These are phyloP conservation scores for Eilema griseolum DNA, from an alignment of 2,888 invertebrate genomes.

Conservation along the genomic window DNA sequence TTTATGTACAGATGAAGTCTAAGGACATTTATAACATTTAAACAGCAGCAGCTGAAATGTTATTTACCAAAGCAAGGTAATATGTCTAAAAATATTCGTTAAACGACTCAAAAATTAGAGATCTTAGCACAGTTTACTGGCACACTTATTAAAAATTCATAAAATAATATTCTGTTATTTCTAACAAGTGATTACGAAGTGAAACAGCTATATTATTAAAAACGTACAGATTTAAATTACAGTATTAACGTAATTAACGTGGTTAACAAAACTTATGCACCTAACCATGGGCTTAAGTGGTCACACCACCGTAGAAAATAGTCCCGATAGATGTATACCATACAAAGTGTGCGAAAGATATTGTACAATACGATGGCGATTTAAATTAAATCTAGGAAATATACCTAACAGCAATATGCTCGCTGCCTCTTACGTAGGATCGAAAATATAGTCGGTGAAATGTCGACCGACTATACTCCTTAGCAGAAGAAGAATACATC, in stretches of 20 bases:
- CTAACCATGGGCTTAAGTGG: not conserved
- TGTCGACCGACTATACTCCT: too few relatives aligned
- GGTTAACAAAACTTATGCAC: not conserved
- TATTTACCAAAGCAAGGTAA: not conserved
- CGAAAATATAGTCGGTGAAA: too few relatives aligned
- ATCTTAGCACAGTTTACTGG: not conserved
- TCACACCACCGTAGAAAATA: not conserved
- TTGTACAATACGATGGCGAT: too few relatives aligned
- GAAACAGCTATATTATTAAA: not conserved
- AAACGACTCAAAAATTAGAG: not conserved
- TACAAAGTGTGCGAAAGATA: too few relatives aligned
- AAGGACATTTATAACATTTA: not conserved
- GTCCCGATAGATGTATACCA: not conserved
- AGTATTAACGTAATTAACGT: not conserved
- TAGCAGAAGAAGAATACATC: too few relatives aligned
- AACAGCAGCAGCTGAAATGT: not conserved
- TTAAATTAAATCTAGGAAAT: too few relatives aligned
- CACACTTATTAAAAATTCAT: not conserved
- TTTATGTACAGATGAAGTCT: not conserved
- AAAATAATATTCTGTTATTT: constrained; percentile 1
- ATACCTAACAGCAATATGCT: too few relatives aligned
- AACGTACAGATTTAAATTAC: not conserved
- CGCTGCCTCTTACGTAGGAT: too few relatives aligned
- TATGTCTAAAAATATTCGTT: not conserved
- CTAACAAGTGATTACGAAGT: not conserved